Conservation (phyloP, 2,113 vertebrate genomes). For the Calyptommatus sinebrachiatus region DNA sequence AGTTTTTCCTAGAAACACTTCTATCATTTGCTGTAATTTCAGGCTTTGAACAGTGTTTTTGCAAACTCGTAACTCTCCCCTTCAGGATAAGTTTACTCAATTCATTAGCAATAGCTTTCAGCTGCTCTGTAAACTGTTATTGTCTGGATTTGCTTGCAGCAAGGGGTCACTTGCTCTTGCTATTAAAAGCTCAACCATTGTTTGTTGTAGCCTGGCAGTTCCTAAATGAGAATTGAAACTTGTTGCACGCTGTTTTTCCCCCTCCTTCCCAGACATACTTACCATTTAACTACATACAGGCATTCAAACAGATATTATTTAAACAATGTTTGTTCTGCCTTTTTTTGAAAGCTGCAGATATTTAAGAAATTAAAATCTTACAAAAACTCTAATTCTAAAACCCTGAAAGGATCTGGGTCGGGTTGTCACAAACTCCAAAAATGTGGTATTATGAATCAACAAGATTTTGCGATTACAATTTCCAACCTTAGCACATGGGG, state of each 20-base stretch:
- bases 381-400: not conserved
- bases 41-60: not conserved
- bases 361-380: not conserved
- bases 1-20: constrained; percentile 32
- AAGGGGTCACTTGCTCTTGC: constrained; percentile 58
- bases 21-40: not conserved
- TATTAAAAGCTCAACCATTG: constrained; percentile 52
- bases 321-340: not conserved
- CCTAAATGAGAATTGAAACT: constrained; percentile 60
- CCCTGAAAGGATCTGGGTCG: not conserved
- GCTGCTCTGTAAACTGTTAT: constrained; percentile 61
- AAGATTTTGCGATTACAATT: not conserved
- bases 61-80: constrained; percentile 30
- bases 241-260: constrained; percentile 17
- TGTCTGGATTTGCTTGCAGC: constrained; percentile 48
- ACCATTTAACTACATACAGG: not conserved
- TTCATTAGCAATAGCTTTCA: constrained; percentile 64
- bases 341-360: not conserved
- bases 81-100: constrained; percentile 50
- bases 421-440: not conserved
- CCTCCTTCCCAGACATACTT: constrained; percentile 41
- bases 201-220: constrained; percentile 65
- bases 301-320: not conserved
- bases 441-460: not conserved
- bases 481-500: not conserved